These are phyloP conservation scores for Rhizoglyphus robini DNA, from an alignment of 1,140 invertebrate genomes.

Conservation along the genomic window DNA sequence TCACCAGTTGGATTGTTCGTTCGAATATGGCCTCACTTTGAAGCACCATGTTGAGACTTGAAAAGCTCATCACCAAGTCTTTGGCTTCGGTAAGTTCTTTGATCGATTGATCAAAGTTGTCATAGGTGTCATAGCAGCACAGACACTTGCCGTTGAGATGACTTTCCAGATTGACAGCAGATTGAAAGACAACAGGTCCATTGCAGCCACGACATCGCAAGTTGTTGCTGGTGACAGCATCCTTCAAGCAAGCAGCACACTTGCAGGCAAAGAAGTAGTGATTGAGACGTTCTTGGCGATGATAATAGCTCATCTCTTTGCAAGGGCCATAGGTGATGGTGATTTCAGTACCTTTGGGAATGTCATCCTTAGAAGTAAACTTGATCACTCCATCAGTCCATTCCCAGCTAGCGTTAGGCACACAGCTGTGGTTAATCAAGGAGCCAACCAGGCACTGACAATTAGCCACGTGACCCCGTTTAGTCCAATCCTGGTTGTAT, in stretches of 20 bases:
- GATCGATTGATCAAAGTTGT: not conserved
- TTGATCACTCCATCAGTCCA: not conserved
- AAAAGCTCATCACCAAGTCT: not conserved
- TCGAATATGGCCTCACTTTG: not conserved
- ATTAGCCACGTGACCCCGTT: constrained; percentile 2
- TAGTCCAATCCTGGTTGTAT: not conserved
- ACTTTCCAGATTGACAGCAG: not conserved
- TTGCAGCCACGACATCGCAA: not conserved
- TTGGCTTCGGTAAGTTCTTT: not conserved
- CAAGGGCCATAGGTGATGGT: constrained; percentile 12
- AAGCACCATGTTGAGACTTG: not conserved
- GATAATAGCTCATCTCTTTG: not conserved
- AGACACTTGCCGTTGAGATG: not conserved
- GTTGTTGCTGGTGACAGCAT: not conserved
- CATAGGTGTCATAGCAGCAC: not conserved
- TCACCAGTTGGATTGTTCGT: not conserved
- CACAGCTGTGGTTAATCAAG: constrained; percentile 11
- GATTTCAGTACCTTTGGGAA: not conserved
- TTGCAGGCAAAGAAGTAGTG: constrained; percentile 8
- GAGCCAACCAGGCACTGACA: constrained; percentile 2
- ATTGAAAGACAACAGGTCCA: not conserved
- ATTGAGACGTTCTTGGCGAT: constrained; percentile 15
- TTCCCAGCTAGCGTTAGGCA: not conserved
- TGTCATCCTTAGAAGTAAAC: not conserved
- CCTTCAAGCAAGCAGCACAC: not conserved